Evolutionary conservation across 2,888 invertebrate species (phyloP), one percentile per base, ranked within the genome.

Genomic region (Drosophila paracracens): DNA sequence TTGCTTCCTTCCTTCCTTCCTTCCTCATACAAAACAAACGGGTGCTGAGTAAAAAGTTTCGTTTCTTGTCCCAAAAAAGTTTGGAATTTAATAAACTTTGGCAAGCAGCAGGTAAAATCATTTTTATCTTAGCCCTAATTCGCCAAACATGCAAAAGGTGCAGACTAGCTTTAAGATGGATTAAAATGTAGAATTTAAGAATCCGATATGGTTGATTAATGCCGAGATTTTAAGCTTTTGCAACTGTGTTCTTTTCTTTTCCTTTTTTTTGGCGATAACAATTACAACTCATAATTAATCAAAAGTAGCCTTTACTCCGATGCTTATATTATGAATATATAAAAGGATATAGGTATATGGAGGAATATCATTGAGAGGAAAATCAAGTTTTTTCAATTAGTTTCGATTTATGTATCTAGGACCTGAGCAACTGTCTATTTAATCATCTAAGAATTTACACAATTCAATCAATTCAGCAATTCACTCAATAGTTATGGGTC

Each of bases 401-500:
- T 25, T 46, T 25, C 46, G 25, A 25, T 46, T 51, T n/a, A 31
- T 31, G 21, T 16, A 4, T 21, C 8, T 52, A 13, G n/a, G 31
- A 31, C 8, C 31, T 21, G 18, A 33, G 31, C 13, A 21, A 7
- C 16, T 52, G 40, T 35, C 10, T 31, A 38, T 29, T 36, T 53
- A n/a, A 46, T 38, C 36, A 58, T 27, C 40, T 43, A 31, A 21
- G 48, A 35, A 48, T 59, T 38, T 7, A 16, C 10, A 8, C 21
- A 43, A 43, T 43, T 43, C 11, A 43, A 43, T 43, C 43, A 46
- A 16, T 31, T 27, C 27, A 36, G 11, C 16, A 40, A 62, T 25
- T 68, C 63, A 74, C 70, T 81, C 77, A 83, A 72, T 69, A 80
- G 64, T 58, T 63, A 70, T 89, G 82, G 89, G 89, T 85, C 84